These are phyloP conservation scores for Calyptomena viridis DNA, from an alignment of 2,113 vertebrate genomes.

Conservation along the genomic window DNA sequence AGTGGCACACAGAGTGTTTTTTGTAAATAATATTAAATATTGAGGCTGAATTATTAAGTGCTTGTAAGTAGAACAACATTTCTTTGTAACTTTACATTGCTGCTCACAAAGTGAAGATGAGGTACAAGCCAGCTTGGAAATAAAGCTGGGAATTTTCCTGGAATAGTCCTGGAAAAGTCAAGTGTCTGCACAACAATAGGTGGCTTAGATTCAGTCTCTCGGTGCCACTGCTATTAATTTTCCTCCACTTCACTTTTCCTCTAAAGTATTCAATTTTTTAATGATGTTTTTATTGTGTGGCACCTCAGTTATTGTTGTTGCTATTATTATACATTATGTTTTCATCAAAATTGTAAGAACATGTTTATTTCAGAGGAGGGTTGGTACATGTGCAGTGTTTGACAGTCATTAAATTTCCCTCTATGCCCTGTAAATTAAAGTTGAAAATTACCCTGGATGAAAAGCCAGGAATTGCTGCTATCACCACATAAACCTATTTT, in stretches of 20 bases:
- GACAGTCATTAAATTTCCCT: background rate
- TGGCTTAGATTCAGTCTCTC: background rate
- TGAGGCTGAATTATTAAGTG: background rate
- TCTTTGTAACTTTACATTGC: background rate
- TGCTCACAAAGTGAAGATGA: background rate
- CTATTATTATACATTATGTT: background rate
- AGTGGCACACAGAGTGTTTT: background rate
- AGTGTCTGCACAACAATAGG: background rate
- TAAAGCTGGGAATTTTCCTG: background rate
- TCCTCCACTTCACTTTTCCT: background rate
- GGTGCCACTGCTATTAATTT: background rate
- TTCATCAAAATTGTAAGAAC: background rate
- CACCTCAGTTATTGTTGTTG: background rate
- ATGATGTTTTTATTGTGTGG: background rate
- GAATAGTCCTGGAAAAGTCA: background rate
- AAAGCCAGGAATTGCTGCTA: background rate
- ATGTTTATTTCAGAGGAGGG: background rate
- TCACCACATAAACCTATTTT: background rate
- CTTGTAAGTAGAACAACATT: background rate
- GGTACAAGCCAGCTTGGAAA: background rate
- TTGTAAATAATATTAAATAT: conserved; percentile 4
- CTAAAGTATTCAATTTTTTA: background rate
- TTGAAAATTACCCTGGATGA: background rate
- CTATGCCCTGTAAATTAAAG: background rate
- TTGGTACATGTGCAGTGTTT: background rate